Evolutionary conservation across 2,113 vertebrate species (phyloP), one percentile per base, ranked within the genome.

Genomic region (Gasterosteus nipponicus): DNA sequence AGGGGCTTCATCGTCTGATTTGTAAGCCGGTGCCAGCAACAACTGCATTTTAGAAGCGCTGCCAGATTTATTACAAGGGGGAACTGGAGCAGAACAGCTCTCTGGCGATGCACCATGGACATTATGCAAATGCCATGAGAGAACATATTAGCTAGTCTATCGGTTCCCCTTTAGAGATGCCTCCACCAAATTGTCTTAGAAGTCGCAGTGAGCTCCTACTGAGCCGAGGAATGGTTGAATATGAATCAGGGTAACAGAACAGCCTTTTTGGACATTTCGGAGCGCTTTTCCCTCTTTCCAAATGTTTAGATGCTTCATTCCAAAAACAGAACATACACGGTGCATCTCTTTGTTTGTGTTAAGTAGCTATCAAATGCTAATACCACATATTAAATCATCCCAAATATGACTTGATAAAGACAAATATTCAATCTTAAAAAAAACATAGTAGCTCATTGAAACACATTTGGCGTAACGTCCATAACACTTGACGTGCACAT

Each of bases 121-220:
- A 90, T 92, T 94, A 94, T 94, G 93, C 94, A 93, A 93, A 94
- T 92, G 92, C 89, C 82, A 75, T 84, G 83, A 87, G 90, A 90
- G 90, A 92, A 93, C 89, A 89, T 93, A 94, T 93, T 92, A 94
- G 91, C 91, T 86, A 89, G 90, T 92, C 93, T 91, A 90, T 92
- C 87, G 80, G 82, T 86, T 92, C 84, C 87, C 86, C 79, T 91
- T 89, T 86, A 84, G 86, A 91, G 89, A 91, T 88, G 90, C 87
- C 85, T 88, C 86, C 83, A 87, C 90, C 86, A 92, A 91, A 92
- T 91, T 91, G 90, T 92, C 89, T 94, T 83, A 90, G 91, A 94
- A 89, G 91, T 89, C 72, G 54, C 86, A 82, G 87, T 85, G 87
- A 91, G 87, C 88, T 89, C 89, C 89, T 84, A 88, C 89, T 90